Evolutionary conservation across 1,140 invertebrate species (phyloP).

Genomic region (Drosophila baimaii): DNA sequence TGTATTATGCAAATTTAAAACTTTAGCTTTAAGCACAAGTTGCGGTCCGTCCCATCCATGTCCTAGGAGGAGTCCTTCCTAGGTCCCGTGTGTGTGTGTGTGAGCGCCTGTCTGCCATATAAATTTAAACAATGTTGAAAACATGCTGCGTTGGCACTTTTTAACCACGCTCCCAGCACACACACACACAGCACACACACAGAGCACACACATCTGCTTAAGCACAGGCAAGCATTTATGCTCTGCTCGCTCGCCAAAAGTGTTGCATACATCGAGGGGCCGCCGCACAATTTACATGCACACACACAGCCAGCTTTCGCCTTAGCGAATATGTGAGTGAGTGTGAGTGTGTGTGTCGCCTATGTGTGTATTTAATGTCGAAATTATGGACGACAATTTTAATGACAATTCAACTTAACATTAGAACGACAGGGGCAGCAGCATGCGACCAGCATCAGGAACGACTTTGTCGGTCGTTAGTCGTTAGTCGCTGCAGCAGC

Average conservation of each 20-base stretch:
- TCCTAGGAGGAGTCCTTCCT: constrained; percentile 30
- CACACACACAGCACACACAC: constrained; percentile 18
- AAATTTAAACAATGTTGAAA: constrained; percentile 83
- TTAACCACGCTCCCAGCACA: constrained; percentile 71
- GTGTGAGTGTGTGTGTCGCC: constrained; percentile 28
- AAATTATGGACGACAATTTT: constrained; percentile 83
- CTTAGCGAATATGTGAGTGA: background rate
- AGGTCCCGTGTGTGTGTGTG: constrained; percentile 30
- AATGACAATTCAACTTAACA: constrained; percentile 83
- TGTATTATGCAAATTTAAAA: constrained; percentile 79
- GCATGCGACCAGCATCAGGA: constrained; percentile 73
- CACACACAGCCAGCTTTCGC: constrained; percentile 23
- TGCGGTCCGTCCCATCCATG: constrained; percentile 41
- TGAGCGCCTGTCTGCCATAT: constrained; percentile 69
- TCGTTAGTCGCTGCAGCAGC: constrained; percentile 69
- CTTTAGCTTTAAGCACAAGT: constrained; percentile 80
- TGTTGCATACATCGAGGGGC: constrained; percentile 68
- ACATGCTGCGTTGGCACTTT: constrained; percentile 82
- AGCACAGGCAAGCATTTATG: constrained; percentile 72
- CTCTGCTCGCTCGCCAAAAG: constrained; percentile 66
- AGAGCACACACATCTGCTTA: constrained; percentile 22
- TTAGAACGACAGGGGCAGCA: constrained; percentile 66
- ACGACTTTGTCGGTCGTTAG: constrained; percentile 74
- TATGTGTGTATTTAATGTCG: constrained; percentile 80
- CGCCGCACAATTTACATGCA: constrained; percentile 74